Base-by-base conservation (phyloP, 2,113 vertebrate species). In the Paradoxurus hermaphroditus region DNA sequence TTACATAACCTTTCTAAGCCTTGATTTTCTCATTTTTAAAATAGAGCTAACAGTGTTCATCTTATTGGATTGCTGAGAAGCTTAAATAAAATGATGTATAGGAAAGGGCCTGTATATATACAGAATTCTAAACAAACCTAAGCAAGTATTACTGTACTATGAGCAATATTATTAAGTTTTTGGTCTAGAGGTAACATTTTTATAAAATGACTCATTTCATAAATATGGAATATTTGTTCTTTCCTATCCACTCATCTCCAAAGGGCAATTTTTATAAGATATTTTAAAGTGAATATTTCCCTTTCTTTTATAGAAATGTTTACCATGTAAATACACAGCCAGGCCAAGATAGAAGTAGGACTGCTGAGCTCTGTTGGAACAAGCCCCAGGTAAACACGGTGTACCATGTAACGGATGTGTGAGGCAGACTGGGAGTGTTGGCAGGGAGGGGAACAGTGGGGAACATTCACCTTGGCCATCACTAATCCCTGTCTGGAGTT, bases 231-330 rank as follows among this genome's bases (percentile, higher is more conserved):
- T 97, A 49, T 97, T 97, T 96, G 81, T 27, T 96, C 34, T 97
- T 90, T 53, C 79, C 91, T 98, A 93, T 91, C 90, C 62, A 96
- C 21, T 78, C n/a, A 79, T 86, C 95, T 98, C 96, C 86, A 95
- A 92, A 97, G 89, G 97, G 82, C 79, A 31, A 96, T 86, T 93
- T 98, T 97, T 97, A 95, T 96, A 91, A 93, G 97, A 94, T 77
- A 75, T 96, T 97, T 97, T 92, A 90, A 98, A 98, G 86, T 70
- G 95, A 98, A 78, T 91, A 94, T 96, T 98, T 98, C 78, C 98
- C 90, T 98, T 98, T 96, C 91, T 96, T 98, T 96, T 93, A 63
- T 46, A 96, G 87, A 97, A 97, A 93, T 97, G 86, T 98, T 93
- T 98, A 92, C 97, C 1, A 68, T 95, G 98, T 83, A 97, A 97